Base-by-base conservation (phyloP, 2,113 vertebrate genomes). In the Beaufortia kweichowensis region DNA sequence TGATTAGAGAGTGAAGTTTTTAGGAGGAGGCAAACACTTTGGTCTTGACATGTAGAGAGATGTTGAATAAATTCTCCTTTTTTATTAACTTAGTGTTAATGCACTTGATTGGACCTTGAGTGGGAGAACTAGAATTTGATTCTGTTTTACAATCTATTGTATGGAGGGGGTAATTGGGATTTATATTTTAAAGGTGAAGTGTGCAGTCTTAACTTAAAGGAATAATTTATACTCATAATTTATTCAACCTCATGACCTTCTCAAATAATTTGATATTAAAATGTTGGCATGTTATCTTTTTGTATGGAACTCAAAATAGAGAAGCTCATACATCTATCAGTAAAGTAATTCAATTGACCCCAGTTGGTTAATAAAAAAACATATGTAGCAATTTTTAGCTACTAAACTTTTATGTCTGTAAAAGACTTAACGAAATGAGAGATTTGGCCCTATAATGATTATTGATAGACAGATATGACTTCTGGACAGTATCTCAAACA, bases 1-100 rank as follows among this genome's bases (percentile, higher is more conserved):
- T 86, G 87, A 90, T 89, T 86, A 87, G 85, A 89, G 88, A 89
- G 84, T 68, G 81, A 86, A 87, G 78, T 86, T 77, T 66, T 77
- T 19, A 77, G 33, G 15, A 60, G 73, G 33, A 50, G n/a, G 12
- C 24, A 55, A 29, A 48, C 9, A 53, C 6, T 53, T 53, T 6
- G 17, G 17, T 74, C 71, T 74, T 62, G 50, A 77, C 65, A 60
- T 50, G 55, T 77, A 60, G 55, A 50, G 43, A 64, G 23, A 50
- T 66, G 17, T 70, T 65, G 35, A 39, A 72, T 68, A 12, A 1
- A 39, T 24, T 77, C 24, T 14, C 4, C 14, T 31, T 48, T 24
- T 10, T 69, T 33, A 21, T 17, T 39, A 14, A 24, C 5, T 48
- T 29, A 8, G n/a, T 50, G 50, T 31, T 66, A 33, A 59, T 6